Percentiles rank a stretch among this genome's conserved stretches.
These are phyloP conservation scores for Lepas anatifera DNA, from an alignment of 2,888 invertebrate genomes.

Conservation along the genomic window DNA sequence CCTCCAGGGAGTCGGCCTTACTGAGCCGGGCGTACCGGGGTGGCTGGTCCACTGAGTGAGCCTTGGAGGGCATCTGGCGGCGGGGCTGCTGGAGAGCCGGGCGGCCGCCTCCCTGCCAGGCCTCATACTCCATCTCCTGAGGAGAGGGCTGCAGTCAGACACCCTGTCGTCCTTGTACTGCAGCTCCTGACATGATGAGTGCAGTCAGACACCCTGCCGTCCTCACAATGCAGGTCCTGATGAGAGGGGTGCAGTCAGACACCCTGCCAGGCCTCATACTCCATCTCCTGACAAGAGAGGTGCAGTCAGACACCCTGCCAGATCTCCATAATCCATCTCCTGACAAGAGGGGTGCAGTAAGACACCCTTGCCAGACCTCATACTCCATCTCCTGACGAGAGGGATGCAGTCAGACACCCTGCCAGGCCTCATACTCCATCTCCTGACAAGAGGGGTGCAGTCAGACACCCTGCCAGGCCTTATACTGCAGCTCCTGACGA, in stretches of 20 bases:
- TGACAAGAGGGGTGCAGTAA: too few species aligned
- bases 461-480: too few species aligned
- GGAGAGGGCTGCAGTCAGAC: neutral
- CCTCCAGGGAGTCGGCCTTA: neutral
- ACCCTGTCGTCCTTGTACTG: too few species aligned
- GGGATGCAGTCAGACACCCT: too few species aligned
- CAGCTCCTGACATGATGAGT: too few species aligned
- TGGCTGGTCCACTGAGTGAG: conserved; percentile 8
- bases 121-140: conserved; percentile 7
- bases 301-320: neutral
- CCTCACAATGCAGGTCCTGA: too few species aligned
- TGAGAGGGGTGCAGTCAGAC: neutral
- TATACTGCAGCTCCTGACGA: neutral
- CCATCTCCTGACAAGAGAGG: neutral
- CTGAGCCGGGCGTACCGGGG: neutral
- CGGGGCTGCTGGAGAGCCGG: neutral
- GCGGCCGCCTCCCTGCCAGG: neutral
- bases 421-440: too few species aligned
- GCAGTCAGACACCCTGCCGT: too few species aligned
- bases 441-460: neutral
- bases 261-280: too few species aligned
- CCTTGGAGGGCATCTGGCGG: neutral
- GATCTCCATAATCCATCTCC: too few species aligned
- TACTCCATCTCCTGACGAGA: too few species aligned
- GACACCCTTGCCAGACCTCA: too few species aligned